These are phyloP conservation scores for Anguilla megastoma DNA, from an alignment of 2,797 vertebrate species.

Conservation along the genomic window DNA sequence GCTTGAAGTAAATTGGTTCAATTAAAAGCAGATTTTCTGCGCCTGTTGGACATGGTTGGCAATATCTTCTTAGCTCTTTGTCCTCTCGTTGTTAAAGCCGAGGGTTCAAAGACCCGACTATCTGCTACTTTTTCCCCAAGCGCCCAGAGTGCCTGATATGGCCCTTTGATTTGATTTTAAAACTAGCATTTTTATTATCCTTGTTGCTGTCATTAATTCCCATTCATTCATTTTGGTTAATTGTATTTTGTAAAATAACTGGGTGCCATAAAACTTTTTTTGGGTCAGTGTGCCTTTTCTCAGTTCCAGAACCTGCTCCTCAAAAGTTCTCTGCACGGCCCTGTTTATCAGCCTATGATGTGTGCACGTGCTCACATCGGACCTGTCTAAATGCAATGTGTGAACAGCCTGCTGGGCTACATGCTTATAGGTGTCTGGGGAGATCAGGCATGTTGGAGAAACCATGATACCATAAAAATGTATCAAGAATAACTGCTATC, in stretches of 20 bases:
- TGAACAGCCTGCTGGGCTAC: not conserved
- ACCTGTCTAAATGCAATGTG: not conserved
- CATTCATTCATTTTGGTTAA: no score
- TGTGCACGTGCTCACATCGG: not conserved
- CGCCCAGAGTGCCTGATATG: no score
- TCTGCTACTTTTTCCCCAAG: no score
- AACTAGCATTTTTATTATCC: no score
- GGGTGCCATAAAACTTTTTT: no score
- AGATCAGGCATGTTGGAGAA: not conserved
- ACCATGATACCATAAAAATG: not conserved
- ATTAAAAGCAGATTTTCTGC: not conserved
- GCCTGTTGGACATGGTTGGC: not conserved
- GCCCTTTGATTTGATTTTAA: no score
- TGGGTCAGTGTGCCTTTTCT: not conserved
- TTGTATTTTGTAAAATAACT: no score
- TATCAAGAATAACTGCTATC: not conserved
- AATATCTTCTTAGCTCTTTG: not conserved
- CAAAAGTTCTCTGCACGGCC: no score
- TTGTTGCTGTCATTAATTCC: no score
- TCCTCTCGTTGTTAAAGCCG: not conserved
- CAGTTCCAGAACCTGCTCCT: no score
- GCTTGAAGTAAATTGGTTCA: not conserved
- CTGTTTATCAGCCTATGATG: not conserved
- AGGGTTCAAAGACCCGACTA: not conserved
- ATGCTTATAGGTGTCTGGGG: not conserved